Conservation (phyloP, 2,797 vertebrate genomes). For the Malurus leucopterus region DNA sequence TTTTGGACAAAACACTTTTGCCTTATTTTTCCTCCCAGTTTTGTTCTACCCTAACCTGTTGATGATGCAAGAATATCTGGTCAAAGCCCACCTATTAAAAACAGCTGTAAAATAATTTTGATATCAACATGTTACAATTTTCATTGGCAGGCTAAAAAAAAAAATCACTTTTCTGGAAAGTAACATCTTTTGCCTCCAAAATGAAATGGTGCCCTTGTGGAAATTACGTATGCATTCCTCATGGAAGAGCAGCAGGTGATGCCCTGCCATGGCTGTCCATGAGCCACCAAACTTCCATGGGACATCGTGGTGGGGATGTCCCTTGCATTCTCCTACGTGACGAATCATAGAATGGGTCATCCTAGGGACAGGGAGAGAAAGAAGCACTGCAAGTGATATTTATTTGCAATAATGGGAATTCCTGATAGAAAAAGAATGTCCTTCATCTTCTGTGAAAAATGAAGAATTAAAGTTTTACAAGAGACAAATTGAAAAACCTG, state of each 20-base stretch:
- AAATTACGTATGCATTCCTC: neutral
- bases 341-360: neutral
- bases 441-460: neutral
- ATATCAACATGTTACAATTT: neutral
- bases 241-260: neutral
- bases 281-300: neutral
- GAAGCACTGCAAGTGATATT: neutral
- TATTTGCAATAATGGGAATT: neutral
- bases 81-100: neutral
- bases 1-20: neutral
- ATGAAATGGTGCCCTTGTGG: neutral
- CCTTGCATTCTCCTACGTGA: neutral
- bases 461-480: neutral
- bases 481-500: neutral
- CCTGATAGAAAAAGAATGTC: neutral
- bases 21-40: neutral
- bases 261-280: neutral
- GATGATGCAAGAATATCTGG: neutral
- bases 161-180: neutral
- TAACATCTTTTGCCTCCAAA: neutral
- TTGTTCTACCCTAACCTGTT: neutral
- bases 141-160: neutral
- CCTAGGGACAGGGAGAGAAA: neutral
- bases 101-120: neutral
- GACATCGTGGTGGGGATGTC: fast-evolving